These are phyloP conservation scores for Carabus problematicus DNA, from an alignment of 2,888 invertebrate genomes.

Conservation along the genomic window DNA sequence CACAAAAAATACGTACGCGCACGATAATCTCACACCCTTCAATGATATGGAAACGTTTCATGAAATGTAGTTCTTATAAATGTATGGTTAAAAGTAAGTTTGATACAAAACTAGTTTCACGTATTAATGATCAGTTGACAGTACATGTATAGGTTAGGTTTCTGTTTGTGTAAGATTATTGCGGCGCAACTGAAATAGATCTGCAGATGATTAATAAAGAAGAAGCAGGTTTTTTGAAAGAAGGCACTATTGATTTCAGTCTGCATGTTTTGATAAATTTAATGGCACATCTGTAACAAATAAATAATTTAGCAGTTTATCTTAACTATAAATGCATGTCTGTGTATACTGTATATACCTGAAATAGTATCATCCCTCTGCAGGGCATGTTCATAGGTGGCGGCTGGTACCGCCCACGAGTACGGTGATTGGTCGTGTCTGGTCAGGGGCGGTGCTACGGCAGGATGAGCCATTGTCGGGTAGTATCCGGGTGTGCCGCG, in stretches of 20 bases:
- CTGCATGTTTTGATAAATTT: conserved; percentile 85
- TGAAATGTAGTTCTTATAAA: too few relatives aligned
- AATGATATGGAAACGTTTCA: too few relatives aligned
- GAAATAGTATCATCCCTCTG: conserved; percentile 67
- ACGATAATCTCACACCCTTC: too few relatives aligned
- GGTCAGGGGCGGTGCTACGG: conserved; percentile 60
- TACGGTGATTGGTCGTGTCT: conserved; percentile 61
- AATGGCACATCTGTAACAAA: conserved; percentile 83
- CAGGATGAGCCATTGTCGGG: conserved; percentile 52
- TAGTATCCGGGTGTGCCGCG: conserved; percentile 48
- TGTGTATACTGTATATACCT: conserved; percentile 55
- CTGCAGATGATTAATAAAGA: conserved; percentile 11
- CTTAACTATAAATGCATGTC: conserved; percentile 30
- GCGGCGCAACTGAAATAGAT: too few relatives aligned
- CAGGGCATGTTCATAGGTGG: conserved; percentile 57
- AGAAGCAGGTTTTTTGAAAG: conserved; percentile 26
- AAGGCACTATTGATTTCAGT: conserved; percentile 60
- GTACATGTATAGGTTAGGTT: too few relatives aligned
- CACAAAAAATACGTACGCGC: background rate
- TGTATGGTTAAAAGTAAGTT: too few relatives aligned
- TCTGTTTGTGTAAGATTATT: too few relatives aligned
- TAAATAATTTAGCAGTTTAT: too few relatives aligned
- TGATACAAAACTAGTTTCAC: too few relatives aligned
- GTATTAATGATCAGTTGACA: too few relatives aligned
- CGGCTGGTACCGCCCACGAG: conserved; percentile 63